Conservation (phyloP, 2,113 vertebrate species). For the Rallus limicola region DNA sequence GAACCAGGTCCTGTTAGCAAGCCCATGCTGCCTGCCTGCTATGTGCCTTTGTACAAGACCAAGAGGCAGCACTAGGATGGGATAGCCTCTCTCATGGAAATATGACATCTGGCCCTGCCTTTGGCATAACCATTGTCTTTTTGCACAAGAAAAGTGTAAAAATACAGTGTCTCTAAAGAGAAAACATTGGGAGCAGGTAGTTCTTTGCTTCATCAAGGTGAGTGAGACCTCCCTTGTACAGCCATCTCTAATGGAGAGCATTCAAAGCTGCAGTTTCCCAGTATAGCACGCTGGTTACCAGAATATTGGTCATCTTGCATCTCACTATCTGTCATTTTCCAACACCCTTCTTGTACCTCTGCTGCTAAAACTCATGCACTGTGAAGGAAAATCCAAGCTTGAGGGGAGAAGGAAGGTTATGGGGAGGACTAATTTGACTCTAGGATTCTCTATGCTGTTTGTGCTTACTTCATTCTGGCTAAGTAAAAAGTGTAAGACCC, state of each 20-base stretch:
- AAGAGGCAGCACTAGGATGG: not conserved
- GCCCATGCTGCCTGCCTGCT: not conserved
- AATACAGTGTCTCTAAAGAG: not conserved
- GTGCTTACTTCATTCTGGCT: not conserved
- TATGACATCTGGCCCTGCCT: not conserved
- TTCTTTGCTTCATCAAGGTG: not conserved
- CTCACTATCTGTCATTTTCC: no score
- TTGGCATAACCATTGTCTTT: not conserved
- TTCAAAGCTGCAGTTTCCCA: not conserved
- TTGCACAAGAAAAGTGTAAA: not conserved
- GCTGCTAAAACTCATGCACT: not conserved
- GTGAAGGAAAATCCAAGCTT: not conserved
- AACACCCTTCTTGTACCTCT: not conserved
- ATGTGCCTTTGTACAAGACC: not conserved
- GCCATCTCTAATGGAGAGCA: rapidly evolving
- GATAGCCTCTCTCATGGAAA: not conserved
- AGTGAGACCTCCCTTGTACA: not conserved
- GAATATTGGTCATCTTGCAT: not conserved
- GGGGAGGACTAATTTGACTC: not conserved
- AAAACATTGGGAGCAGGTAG: not conserved
- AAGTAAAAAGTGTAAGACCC: not conserved
- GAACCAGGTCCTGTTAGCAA: not conserved
- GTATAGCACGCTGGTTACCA: not conserved
- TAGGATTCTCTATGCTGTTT: not conserved
- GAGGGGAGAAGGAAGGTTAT: not conserved